phyloP scores from a whole-genome alignment of 2,113 vertebrate species.

The Notothenia rossii region DNA sequence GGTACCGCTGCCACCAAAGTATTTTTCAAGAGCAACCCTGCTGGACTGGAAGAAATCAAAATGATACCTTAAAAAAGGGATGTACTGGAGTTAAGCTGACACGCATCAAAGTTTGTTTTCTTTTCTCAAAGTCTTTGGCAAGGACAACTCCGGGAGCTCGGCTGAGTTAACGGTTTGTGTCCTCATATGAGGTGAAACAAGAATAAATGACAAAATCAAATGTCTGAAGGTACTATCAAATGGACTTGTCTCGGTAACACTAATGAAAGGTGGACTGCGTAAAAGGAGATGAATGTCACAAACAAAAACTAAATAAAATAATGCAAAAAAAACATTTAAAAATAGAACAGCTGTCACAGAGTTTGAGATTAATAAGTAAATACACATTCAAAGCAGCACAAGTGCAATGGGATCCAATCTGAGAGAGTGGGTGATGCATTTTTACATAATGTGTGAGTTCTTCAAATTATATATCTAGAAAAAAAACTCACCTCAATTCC shows the following conservation, averaged over 20 bases:
- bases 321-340: neutral
- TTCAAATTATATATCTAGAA: neutral
- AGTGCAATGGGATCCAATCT: neutral
- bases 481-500: neutral
- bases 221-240: neutral
- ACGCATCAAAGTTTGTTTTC: neutral
- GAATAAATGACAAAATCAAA: neutral
- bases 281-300: neutral
- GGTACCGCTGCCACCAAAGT: neutral
- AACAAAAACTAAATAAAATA: neutral
- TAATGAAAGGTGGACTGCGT: neutral
- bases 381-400: neutral
- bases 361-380: neutral
- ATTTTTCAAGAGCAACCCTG: conserved; percentile 12
- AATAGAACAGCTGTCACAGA: neutral
- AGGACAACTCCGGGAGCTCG: conserved; percentile 9
- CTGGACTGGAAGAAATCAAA: neutral
- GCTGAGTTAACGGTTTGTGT: neutral
- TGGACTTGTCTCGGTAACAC: neutral
- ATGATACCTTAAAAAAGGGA: neutral
- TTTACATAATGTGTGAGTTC: neutral
- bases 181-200: neutral
- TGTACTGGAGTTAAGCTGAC: neutral
- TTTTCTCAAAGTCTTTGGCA: neutral
- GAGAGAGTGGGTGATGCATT: neutral